phyloP scores from a whole-genome alignment of 2,113 vertebrate species.

The Myiopsitta monachus region DNA sequence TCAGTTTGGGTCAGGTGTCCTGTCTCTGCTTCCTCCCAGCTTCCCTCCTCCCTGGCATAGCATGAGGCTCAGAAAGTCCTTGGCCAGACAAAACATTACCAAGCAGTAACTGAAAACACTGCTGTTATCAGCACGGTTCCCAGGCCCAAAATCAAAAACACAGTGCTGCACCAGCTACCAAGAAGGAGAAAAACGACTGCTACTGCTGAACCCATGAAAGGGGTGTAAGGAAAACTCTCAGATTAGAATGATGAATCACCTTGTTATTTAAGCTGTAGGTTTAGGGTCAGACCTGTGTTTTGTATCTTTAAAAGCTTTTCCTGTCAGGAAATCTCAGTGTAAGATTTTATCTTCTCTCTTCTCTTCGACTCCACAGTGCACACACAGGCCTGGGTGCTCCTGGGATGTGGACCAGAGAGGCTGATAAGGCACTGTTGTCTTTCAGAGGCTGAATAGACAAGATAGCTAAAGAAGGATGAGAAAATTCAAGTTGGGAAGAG shows the following conservation, averaged over 20 bases:
- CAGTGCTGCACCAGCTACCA: no score
- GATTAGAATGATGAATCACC: not conserved
- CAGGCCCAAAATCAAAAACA: no score
- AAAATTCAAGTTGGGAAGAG: not conserved
- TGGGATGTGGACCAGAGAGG: not conserved
- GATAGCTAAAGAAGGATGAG: not conserved
- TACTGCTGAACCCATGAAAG: no score
- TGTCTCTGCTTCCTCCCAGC: no score
- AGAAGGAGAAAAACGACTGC: no score
- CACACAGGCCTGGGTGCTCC: not conserved
- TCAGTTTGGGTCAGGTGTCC: no score
- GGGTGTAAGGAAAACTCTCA: not conserved
- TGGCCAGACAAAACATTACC: no score
- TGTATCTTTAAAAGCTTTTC: not conserved
- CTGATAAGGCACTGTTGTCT: not conserved
- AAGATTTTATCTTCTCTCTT: not conserved
- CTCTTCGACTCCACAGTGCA: not conserved
- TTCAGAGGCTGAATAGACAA: not conserved
- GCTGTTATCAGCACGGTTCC: no score
- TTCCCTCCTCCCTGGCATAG: no score
- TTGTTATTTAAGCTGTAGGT: not conserved
- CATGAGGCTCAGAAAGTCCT: no score
- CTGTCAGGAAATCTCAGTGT: not conserved
- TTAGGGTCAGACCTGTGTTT: not conserved
- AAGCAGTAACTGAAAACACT: no score